Base-by-base conservation (phyloP, 2,113 vertebrate species). In the Hepsetus odoe region DNA sequence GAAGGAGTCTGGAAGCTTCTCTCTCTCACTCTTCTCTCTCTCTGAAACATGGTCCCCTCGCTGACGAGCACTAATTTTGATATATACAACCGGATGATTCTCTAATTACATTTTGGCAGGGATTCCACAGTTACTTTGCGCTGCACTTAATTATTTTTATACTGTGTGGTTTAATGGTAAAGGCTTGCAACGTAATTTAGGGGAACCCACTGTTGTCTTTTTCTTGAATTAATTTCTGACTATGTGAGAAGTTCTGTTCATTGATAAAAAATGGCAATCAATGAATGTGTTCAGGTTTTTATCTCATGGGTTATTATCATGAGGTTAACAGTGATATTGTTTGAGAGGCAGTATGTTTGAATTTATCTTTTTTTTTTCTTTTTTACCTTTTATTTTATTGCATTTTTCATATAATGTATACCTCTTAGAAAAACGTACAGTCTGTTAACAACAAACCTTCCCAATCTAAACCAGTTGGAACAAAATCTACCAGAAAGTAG, bases 91-190 rank as follows among this genome's bases (percentile, higher is more conserved):
- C 87, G 89, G 93, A 95, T 95, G 94, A 95, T 94, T 95, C 93
- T 93, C 92, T 96, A 95, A 96, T 96, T 96, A 96, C 92, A 90
- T 92, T 94, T 94, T 96, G 95, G 94, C 94, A 94, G 90, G 74
- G 80, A 89, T 90, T 91, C 91, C 83, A 87, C 89, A 91, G 90
- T 91, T 94, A 89, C 90, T 91, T 93, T 94, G 91, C 92, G 89
- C 86, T 91, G 90, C 83, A 93, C 89, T 93, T 93, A 90, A 95
- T 94, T 91, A 90, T 94, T 89, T 93, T 91, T 91, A 85, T 86
- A 90, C 89, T 87, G 90, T 90, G 87, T 82, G 89, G 73, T 92
- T 86, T 66, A 86, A 86, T 86, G 87, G 88, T 82, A 87, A 88
- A 86, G 83, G 80, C 84, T 83, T 81, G 81, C 83, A 83, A 85